These are phyloP conservation scores for Penaeus japonicus DNA, from an alignment of 1,140 invertebrate genomes.

Conservation along the genomic window DNA sequence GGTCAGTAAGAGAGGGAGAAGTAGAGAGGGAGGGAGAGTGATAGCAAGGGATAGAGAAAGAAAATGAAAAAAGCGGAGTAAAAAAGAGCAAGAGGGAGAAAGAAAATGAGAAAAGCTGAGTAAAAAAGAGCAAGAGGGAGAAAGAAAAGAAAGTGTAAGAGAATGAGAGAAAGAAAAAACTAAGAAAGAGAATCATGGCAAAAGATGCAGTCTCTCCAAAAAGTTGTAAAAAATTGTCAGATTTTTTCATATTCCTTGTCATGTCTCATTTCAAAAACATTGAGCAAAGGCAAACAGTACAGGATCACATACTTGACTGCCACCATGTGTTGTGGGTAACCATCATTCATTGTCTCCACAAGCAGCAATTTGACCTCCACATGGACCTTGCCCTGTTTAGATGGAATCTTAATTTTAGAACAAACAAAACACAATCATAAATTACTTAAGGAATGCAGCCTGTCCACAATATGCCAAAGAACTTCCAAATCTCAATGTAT, in stretches of 20 bases:
- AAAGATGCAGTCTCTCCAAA: too few species aligned
- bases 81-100: too few species aligned
- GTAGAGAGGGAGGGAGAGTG: background rate
- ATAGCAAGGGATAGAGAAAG: background rate
- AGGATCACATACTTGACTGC: conserved; percentile 62
- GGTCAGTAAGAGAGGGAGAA: conserved; percentile 48
- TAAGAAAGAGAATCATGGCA: too few species aligned
- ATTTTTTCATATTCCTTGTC: too few species aligned
- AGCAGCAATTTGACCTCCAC: conserved; percentile 63
- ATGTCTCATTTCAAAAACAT: too few species aligned
- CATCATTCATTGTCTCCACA: conserved; percentile 61
- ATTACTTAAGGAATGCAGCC: too few species aligned
- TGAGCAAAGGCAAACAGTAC: background rate
- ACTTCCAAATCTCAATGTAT: background rate
- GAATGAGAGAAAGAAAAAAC: too few species aligned
- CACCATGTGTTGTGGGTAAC: conserved; percentile 61
- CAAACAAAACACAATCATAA: background rate
- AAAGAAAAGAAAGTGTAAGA: too few species aligned
- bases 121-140: too few species aligned
- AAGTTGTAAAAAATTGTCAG: too few species aligned
- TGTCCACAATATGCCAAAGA: background rate
- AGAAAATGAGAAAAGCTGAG: too few species aligned
- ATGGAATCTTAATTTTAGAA: conserved; percentile 18
- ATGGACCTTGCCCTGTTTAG: conserved; percentile 65
- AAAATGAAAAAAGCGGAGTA: too few species aligned